Percentiles rank a stretch among this genome's conserved stretches.
Evolutionary conservation across 2,888 invertebrate genomes (phyloP).

Genomic region (Tetheella fluctuosa): DNA sequence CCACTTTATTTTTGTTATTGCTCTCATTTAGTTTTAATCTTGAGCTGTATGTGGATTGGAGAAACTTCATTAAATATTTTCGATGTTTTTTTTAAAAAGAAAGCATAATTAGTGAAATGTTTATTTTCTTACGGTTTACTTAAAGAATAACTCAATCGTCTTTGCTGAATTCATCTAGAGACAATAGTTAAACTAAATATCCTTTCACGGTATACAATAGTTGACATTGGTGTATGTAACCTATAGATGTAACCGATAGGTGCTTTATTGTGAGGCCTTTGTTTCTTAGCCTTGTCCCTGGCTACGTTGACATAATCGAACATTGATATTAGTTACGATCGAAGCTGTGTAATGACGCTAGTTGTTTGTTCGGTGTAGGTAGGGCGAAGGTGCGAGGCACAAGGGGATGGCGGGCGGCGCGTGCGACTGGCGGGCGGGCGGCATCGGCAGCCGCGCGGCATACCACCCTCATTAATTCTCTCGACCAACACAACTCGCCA

Average conservation of each 20-base stretch:
- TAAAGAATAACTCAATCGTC: background rate
- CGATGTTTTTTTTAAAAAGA: background rate
- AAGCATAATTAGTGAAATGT: background rate
- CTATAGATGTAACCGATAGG: too few relatives aligned
- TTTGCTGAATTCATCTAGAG: background rate
- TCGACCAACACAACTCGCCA: conserved; percentile 48
- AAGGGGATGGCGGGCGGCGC: conserved; percentile 31
- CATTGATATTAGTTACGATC: too few relatives aligned
- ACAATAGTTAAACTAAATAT: background rate
- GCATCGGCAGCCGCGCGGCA: conserved; percentile 20
- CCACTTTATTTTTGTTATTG: conserved; percentile 42
- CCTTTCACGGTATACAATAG: background rate
- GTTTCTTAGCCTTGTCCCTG: too few relatives aligned
- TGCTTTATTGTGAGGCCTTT: too few relatives aligned
- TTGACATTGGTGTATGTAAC: background rate
- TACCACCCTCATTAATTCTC: conserved; percentile 61
- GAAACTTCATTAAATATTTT: conserved; percentile 2
- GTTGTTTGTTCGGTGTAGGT: background rate
- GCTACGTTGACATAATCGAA: too few relatives aligned
- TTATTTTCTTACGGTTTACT: background rate
- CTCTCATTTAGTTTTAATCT: conserved; percentile 8
- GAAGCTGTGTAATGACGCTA: background rate
- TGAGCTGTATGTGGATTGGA: background rate
- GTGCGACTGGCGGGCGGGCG: conserved; percentile 26
- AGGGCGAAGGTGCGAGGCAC: background rate